Base-by-base conservation (phyloP, 2,797 vertebrate species). In the Macropus fuliginosus region DNA sequence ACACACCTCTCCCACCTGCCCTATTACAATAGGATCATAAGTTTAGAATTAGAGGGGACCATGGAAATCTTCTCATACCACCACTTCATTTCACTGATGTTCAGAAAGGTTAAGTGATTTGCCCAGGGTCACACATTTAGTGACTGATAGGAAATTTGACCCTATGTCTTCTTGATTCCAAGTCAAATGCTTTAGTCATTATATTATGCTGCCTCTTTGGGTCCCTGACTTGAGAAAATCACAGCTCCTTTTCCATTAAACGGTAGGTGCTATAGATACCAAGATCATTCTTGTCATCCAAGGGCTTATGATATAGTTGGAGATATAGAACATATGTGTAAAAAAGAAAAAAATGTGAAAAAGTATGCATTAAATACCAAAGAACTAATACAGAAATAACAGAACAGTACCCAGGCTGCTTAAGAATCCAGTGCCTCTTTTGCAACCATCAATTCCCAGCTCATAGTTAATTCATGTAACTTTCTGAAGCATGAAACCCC, bases 381-480 rank as follows among this genome's bases (percentile, higher is more conserved):
- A 87, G 21, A 31, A 87, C 40, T 24, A 8, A 21, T 24, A 81
- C 1, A 10, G 74, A 87, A 87, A 87, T 46, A 87, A 46, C 8
- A 81, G 74, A 40, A 74, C 40, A 46, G 21, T 87, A 87, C 74
- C 40, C 40, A 87, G 66, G 40, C 74, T 87, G 74, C 74, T 87
- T 46, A 46, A 27, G 74, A 87, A 46, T 46, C 74, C 40, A 87
- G 74, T 46, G 40, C 40, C 40, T 87, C 74, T 87, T 87, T 46
- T 87, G 21, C 46, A 87, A 87, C 74, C 74, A 46, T 87, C 74
- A 87, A 87, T 87, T 87, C 74, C 74, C 74, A 87, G 74, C 74
- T 87, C 74, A 87, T 87, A 46, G 40, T 87, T 87, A 87, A 87
- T 87, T 87, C 74, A 87, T 87, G 74, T 87, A 50, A 87, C 74